Conservation (phyloP, 2,113 vertebrate genomes). For the Syngnathus floridae region DNA sequence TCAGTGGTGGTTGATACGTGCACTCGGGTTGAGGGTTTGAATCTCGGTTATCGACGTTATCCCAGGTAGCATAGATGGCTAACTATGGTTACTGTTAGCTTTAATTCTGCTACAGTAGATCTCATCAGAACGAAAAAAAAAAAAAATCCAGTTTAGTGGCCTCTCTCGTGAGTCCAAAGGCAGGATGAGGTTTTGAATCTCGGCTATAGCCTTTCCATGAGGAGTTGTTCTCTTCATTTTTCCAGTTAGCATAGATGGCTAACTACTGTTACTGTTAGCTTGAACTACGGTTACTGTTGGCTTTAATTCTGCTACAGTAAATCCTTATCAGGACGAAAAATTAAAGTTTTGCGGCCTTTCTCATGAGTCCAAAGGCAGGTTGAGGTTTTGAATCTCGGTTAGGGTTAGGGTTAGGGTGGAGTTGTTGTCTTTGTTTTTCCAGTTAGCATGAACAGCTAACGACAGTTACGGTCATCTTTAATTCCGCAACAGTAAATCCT, state of each 20-base stretch:
- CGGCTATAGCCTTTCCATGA: not conserved
- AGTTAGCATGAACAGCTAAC: not conserved
- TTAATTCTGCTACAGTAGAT: not conserved
- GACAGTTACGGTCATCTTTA: not conserved
- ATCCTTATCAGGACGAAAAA: not conserved
- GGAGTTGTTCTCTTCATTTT: not conserved
- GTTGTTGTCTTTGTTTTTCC: not conserved
- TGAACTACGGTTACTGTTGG: no score
- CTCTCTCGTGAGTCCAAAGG: not conserved
- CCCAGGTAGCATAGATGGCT: no score
- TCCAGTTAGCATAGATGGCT: no score
- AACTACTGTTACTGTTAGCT: not conserved
- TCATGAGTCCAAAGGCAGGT: not conserved
- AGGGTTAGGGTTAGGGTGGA: no score
- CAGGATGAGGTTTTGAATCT: no score
- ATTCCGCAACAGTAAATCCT: not conserved
- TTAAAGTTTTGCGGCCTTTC: not conserved
- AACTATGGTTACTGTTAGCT: not conserved
- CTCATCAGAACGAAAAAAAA: not conserved
- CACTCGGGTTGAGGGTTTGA: not conserved
- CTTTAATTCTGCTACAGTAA: not conserved
- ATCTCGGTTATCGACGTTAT: not conserved
- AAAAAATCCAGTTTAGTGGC: not conserved
- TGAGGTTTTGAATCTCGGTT: not conserved
- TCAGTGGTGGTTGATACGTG: not conserved